Evolutionary conservation across 2,113 vertebrate genomes (phyloP).

Genomic region (Hydrochoerus hydrochaeris): DNA sequence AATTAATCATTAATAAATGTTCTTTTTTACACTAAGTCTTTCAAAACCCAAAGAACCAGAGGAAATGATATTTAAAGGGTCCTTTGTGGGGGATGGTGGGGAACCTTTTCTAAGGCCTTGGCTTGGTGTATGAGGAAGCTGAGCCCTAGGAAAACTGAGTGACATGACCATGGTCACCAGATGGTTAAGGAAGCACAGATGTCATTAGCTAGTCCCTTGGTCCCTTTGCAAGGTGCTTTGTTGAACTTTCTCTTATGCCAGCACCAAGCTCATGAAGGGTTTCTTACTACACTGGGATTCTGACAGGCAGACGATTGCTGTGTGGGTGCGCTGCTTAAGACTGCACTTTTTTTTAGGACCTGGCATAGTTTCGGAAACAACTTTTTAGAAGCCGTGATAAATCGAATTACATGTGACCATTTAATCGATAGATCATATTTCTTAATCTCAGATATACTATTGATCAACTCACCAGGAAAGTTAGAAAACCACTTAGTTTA

Average conservation of each 20-base stretch:
- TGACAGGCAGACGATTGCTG: not conserved
- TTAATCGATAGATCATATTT: not conserved
- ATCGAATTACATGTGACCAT: not conserved
- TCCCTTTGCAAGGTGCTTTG: not conserved
- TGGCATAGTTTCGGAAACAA: not conserved
- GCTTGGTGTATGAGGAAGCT: not conserved
- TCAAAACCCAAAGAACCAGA: not conserved
- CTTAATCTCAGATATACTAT: not conserved
- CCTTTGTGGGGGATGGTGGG: not conserved
- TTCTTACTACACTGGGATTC: not conserved
- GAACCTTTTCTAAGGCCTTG: not conserved
- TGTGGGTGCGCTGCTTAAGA: not conserved
- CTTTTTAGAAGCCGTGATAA: not conserved
- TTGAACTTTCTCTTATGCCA: not conserved
- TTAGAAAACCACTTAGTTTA: not conserved
- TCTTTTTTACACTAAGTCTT: constrained; percentile 34
- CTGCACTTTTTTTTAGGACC: not conserved
- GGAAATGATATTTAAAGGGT: not conserved
- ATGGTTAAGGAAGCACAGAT: not conserved
- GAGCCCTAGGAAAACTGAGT: not conserved
- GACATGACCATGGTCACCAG: not conserved
- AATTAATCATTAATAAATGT: constrained; percentile 57
- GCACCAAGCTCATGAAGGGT: not conserved
- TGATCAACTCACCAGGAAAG: not conserved
- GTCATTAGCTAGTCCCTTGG: not conserved